Evolutionary conservation across 2,113 vertebrate genomes (phyloP).

Genomic region (Isurus oxyrinchus): DNA sequence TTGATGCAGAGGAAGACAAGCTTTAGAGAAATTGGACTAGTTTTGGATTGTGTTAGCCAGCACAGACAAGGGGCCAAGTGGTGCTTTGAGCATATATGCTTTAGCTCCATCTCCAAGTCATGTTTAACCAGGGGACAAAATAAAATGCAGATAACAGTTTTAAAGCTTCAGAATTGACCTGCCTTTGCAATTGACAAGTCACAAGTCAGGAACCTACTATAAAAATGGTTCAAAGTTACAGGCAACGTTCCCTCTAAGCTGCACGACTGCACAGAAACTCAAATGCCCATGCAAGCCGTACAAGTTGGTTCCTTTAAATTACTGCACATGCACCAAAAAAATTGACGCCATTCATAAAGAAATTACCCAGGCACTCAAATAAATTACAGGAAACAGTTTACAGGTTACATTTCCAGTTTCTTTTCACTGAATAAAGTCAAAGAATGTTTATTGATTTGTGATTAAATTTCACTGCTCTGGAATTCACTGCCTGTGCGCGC

Average conservation of each 20-base stretch:
- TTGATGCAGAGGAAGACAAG: background rate
- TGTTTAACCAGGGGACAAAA: background rate
- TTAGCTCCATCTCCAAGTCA: background rate
- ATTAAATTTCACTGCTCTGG: background rate
- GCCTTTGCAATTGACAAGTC: background rate
- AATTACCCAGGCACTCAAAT: background rate
- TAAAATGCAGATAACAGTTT: background rate
- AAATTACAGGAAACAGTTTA: background rate
- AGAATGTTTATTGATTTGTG: background rate
- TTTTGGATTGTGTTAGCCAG: background rate
- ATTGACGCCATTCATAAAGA: background rate
- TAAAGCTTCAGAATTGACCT: background rate
- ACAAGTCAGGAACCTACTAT: background rate
- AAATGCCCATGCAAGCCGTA: no score
- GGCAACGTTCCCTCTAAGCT: background rate
- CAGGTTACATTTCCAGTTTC: background rate
- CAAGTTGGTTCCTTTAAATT: background rate
- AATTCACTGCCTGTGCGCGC: no score
- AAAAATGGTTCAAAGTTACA: background rate
- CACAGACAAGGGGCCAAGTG: background rate
- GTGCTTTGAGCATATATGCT: background rate
- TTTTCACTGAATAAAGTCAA: background rate
- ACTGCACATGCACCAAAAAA: background rate
- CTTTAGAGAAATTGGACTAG: background rate
- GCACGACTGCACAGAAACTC: background rate